Base-by-base conservation (phyloP, 2,113 vertebrate genomes). In the Brachyhypopomus occidentalis region DNA sequence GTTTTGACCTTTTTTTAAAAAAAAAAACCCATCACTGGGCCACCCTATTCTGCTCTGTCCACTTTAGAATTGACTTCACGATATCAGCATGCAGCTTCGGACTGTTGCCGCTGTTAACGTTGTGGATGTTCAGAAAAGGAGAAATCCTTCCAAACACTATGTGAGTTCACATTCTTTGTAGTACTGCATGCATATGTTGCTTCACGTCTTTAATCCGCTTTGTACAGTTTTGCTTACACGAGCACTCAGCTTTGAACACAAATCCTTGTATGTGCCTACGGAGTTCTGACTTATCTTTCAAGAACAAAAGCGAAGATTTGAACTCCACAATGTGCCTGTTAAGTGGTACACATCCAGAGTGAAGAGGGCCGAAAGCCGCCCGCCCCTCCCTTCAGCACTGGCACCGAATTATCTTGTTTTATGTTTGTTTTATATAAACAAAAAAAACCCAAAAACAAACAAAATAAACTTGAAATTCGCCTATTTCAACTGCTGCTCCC, bases 61-160 rank as follows among this genome's bases (percentile, higher is more conserved):
- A 62, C n/a, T 27, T 25, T 11, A 66, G 27, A 34, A 12, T 52
- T 52, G 45, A 52, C 45, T 52, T 52, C 0, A 52, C 45, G 27
- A 19, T 30, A 7, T 30, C 25, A 66, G 25, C 63, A 93, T 97
- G 96, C 94, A 96, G 86, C 91, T 96, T 85, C 94, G 93, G 73
- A 94, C 93, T 56, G 93, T 96, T 84, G 89, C 94, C 60, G 96
- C 96, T 84, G 95, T 95, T 34, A 94, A 94, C 55, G 96, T 97
- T 84, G 94, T 96, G 94, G 96, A 96, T 86, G 96, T 97, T 90
- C 93, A 96, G 93, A 97, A 97, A 90, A 94, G 95, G 82, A 93
- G 96, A 88, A 97, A 93, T 87, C 96, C 96, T n/a, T 97, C 95
- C 85, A 97, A 97, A 85, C 96, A 97, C 85, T 97, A 97, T 73